Evolutionary conservation across 1,140 invertebrate species (phyloP).

Genomic region (Colletes gigas): DNA sequence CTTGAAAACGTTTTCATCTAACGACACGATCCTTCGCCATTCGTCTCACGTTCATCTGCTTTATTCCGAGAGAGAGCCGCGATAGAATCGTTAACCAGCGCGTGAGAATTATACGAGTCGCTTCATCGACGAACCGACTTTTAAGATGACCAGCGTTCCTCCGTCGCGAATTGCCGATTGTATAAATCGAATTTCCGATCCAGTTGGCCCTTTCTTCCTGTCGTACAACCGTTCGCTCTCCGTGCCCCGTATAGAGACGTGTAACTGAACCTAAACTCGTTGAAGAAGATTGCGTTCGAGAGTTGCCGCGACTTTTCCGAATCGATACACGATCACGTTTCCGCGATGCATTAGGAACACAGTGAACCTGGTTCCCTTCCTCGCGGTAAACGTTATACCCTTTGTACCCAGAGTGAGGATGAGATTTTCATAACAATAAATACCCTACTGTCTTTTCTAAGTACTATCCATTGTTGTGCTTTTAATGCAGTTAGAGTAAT

Average conservation of each 20-base stretch:
- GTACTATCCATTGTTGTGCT: too few species aligned
- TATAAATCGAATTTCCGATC: constrained; percentile 32
- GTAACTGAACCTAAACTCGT: constrained; percentile 6
- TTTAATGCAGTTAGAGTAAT: too few species aligned
- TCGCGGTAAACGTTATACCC: neutral
- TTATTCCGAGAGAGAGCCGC: constrained; percentile 28
- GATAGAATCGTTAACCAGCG: constrained; percentile 41
- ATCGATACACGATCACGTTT: constrained; percentile 3
- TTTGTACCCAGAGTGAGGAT: neutral
- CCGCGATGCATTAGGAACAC: neutral
- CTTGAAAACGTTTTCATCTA: constrained; percentile 46
- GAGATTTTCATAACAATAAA: too few species aligned
- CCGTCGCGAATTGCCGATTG: neutral
- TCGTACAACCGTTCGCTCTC: too few species aligned
- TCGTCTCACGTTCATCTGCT: constrained; percentile 46
- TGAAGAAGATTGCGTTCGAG: constrained; percentile 14
- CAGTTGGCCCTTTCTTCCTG: neutral
- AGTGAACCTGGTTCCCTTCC: neutral
- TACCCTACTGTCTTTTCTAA: too few species aligned
- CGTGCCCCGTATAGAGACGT: neutral
- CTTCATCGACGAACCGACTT: constrained; percentile 11
- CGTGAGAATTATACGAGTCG: constrained; percentile 43
- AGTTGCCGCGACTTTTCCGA: neutral
- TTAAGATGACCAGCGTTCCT: neutral
- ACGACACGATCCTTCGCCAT: constrained; percentile 31